Conservation (phyloP, 2,113 vertebrate genomes). For the Penelope pileata region DNA sequence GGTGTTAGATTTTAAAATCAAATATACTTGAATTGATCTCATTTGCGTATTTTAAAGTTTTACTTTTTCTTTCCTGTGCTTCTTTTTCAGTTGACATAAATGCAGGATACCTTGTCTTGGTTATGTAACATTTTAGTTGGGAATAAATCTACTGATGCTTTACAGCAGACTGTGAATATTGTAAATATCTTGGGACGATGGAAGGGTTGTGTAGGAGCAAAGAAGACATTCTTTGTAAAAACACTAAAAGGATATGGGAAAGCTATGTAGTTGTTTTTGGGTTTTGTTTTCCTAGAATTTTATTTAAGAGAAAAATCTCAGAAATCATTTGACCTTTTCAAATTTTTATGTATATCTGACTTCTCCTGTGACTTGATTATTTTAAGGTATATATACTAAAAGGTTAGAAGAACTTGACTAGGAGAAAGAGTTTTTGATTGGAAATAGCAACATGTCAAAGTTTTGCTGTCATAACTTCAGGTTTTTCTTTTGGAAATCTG, state of each 20-base stretch:
- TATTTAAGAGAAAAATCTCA: slow-evolving; percentile 39
- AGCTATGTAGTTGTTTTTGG: background rate
- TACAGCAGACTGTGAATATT: slow-evolving; percentile 58
- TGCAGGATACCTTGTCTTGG: background rate
- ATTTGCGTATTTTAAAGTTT: background rate
- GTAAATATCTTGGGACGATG: slow-evolving; percentile 50
- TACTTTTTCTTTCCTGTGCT: background rate
- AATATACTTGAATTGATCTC: background rate
- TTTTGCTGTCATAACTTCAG: slow-evolving; percentile 5
- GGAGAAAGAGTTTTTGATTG: background rate
- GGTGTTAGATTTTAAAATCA: background rate
- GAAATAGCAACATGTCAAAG: background rate
- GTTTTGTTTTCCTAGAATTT: background rate
- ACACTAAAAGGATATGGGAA: slow-evolving; percentile 16
- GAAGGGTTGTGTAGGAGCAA: slow-evolving; percentile 6
- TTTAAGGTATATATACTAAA: background rate
- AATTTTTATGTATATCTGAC: slow-evolving; percentile 34
- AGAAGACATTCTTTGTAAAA: slow-evolving; percentile 11
- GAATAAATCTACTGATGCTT: slow-evolving; percentile 47
- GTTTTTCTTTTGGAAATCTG: background rate
- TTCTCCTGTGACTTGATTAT: slow-evolving; percentile 43
- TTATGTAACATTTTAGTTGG: background rate
- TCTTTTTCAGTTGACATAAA: background rate
- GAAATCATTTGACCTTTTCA: slow-evolving; percentile 60
- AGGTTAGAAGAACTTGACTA: slow-evolving; percentile 25